Evolutionary conservation across 1,140 invertebrate species (phyloP).

Genomic region (Saccostrea glomerata): DNA sequence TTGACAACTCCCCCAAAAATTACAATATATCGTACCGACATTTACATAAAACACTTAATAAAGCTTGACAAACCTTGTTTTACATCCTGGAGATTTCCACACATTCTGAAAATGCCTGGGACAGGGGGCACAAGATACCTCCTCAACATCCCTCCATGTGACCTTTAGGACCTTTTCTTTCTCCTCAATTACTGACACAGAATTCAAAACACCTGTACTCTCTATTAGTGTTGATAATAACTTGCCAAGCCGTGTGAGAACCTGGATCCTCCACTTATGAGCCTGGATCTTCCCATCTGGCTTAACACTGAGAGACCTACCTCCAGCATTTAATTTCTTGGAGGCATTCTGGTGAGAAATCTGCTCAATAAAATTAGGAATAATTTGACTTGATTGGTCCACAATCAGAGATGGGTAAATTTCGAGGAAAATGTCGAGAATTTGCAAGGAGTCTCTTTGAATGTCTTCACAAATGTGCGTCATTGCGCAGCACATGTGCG

Average conservation of each 20-base stretch:
- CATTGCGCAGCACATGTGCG: slow-evolving; percentile 91
- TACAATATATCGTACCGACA: too few species aligned
- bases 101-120: not conserved
- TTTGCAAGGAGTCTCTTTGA: slow-evolving; percentile 88
- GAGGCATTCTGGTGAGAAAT: slow-evolving; percentile 79
- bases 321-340: slow-evolving; percentile 52
- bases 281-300: slow-evolving; percentile 70
- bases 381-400: slow-evolving; percentile 84
- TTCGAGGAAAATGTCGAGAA: slow-evolving; percentile 84
- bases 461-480: slow-evolving; percentile 89
- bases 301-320: slow-evolving; percentile 64
- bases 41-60: too few species aligned
- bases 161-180: not conserved
- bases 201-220: not conserved
- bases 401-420: slow-evolving; percentile 83
- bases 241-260: slow-evolving; percentile 67
- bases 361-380: slow-evolving; percentile 89
- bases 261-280: slow-evolving; percentile 70
- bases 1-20: too few species aligned
- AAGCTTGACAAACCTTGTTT: not conserved
- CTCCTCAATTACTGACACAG: not conserved
- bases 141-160: not conserved
- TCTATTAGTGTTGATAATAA: slow-evolving; percentile 55
- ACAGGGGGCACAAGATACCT: not conserved
- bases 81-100: not conserved